Evolutionary conservation across 2,797 vertebrate species (phyloP).

Genomic region (Oryzias sinensis): DNA sequence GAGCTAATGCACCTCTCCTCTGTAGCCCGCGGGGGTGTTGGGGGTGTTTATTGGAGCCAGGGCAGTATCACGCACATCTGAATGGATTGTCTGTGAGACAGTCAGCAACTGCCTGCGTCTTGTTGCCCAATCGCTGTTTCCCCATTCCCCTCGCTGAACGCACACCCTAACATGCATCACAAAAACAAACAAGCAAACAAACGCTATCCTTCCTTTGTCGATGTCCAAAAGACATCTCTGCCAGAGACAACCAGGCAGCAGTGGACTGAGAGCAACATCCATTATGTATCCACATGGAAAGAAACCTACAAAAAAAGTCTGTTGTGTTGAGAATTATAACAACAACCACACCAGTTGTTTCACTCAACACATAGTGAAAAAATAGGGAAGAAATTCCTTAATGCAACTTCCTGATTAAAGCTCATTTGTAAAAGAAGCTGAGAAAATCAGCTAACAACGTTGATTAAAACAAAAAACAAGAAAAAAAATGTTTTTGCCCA

Average conservation of each 20-base stretch:
- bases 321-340: no score
- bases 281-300: constrained; percentile 26
- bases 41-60: constrained; percentile 49
- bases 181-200: constrained; percentile 69
- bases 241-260: constrained; percentile 33
- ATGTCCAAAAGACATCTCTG: constrained; percentile 40
- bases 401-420: no score
- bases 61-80: constrained; percentile 68
- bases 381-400: no score
- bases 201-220: constrained; percentile 46
- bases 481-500: no score
- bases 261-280: constrained; percentile 23
- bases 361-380: no score
- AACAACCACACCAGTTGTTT: no score
- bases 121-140: constrained; percentile 26
- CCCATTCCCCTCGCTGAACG: constrained; percentile 40
- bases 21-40: constrained; percentile 20
- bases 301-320: neutral
- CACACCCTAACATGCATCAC: constrained; percentile 10
- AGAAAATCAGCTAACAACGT: no score
- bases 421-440: no score
- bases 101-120: constrained; percentile 30
- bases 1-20: constrained; percentile 72
- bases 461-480: no score
- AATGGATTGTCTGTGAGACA: constrained; percentile 57